phyloP scores from a whole-genome alignment of 2,113 vertebrate species.

The Zosterops pallidus region DNA sequence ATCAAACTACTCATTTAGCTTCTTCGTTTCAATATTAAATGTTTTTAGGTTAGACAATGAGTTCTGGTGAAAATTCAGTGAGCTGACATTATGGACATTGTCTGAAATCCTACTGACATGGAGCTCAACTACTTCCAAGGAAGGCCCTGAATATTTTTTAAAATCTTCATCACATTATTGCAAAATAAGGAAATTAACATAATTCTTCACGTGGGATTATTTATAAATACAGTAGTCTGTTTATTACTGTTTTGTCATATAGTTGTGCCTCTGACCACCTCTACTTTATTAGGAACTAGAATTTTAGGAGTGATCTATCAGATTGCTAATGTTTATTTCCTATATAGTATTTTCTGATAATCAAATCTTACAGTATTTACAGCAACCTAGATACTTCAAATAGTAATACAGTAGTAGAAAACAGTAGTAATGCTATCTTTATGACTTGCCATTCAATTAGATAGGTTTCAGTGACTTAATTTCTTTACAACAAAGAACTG shows the following conservation, averaged over 20 bases:
- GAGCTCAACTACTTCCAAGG: neutral
- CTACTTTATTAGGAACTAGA: neutral
- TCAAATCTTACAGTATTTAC: neutral
- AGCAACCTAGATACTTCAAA: neutral
- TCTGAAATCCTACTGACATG: neutral
- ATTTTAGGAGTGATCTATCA: neutral
- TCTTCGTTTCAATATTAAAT: neutral
- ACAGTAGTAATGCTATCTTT: neutral
- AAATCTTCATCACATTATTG: neutral
- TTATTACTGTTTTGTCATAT: neutral
- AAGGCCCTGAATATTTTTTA: neutral
- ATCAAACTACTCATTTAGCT: rapidly evolving
- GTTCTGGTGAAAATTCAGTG: neutral
- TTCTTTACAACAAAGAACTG: neutral
- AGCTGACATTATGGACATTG: neutral
- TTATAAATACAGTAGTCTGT: neutral
- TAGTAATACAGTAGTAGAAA: neutral
- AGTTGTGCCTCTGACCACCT: neutral
- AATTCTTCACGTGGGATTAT: neutral
- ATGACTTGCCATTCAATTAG: neutral
- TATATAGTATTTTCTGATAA: neutral
- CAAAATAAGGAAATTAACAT: neutral
- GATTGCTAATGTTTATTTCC: neutral
- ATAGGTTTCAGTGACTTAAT: neutral
- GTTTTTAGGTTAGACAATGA: neutral